Percentiles rank a stretch among this genome's conserved stretches.
phyloP scores from a whole-genome alignment of 2,113 vertebrate genomes.

The Crocuta crocuta region DNA sequence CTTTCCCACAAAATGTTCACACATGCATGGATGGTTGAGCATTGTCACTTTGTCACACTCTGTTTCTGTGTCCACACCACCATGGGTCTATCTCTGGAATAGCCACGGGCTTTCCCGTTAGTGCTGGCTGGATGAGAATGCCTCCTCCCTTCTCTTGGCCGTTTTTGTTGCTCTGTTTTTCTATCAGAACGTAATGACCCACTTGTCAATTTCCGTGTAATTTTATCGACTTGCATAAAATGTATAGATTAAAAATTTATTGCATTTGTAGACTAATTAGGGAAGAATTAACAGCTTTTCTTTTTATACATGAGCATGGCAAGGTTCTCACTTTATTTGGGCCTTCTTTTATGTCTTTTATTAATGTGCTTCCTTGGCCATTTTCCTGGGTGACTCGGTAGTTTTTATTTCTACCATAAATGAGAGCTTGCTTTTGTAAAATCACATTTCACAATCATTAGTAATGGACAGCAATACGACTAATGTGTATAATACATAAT shows the following conservation, averaged over 20 bases:
- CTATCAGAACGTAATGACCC: not conserved
- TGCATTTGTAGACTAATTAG: not conserved
- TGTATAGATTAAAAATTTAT: not conserved
- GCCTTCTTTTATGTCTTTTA: not conserved
- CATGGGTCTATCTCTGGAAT: too few species aligned
- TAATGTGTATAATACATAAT: not conserved
- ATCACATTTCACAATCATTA: not conserved
- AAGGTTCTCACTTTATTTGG: not conserved
- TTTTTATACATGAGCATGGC: not conserved
- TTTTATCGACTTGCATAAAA: not conserved
- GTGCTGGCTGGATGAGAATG: not conserved
- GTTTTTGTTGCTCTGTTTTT: not conserved
- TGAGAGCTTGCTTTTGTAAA: not conserved
- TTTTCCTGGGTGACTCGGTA: not conserved
- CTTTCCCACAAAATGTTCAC: not conserved
- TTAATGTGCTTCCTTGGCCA: not conserved
- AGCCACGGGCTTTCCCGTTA: not conserved
- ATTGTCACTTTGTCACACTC: not conserved
- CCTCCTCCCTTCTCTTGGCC: not conserved
- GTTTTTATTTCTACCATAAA: not conserved
- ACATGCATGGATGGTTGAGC: not conserved
- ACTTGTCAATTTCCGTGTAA: not conserved
- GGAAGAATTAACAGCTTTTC: not conserved
- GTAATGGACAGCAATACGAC: not conserved
- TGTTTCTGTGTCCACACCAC: not conserved